Evolutionary conservation across 2,888 invertebrate species (phyloP), one percentile per base, ranked within the genome.

Genomic region (Scelioninae gen. 1): DNA sequence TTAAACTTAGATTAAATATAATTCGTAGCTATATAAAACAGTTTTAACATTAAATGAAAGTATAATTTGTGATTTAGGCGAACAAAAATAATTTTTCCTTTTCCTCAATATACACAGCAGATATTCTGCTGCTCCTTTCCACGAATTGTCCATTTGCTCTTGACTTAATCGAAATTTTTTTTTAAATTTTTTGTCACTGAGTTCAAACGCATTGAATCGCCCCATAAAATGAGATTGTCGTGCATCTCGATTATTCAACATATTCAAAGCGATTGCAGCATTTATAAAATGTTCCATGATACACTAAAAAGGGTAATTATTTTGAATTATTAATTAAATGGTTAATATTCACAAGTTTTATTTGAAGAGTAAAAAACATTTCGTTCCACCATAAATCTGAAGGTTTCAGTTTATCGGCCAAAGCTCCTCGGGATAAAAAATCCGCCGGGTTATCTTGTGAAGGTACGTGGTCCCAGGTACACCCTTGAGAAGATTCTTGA

Each of bases 121-220:
- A n/a, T 31, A 55, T n/a, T 29, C 55, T 10, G 11, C 32, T 29
- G n/a, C 31, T 32, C 4, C 7, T 29, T 11, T n/a, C 55, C 32
- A 55, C 11, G 55, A 10, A 55, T n/a, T 31, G 13, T 55, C 31
- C 31, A 55, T 31, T 55, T 55, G 55, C 31, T 31, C 31, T 32
- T 55, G 29, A 55, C 10, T 32, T n/a, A 55, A 55, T 31, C 55
- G 55, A 55, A 55, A 55, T 4, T 3, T 23, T n/a, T 29, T 29
- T 55, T 55, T 55, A 32, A 55, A 55, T 32, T 55, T 29, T 55
- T n/a, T 55, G 23, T 55, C 32, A 23, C n/a, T 55, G 2, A 29
- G 32, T 5, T 55, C 31, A 55, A 55, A 31, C 31, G 55, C 55
- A 55, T 55, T n/a, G 11, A 11, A 32, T 5, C 55, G 31, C 23